A percentile compares a stretch with the other conserved stretches of the same genome.
Conservation (phyloP, 1,140 invertebrate genomes). For the Pseudomyrmex flavicornis region DNA sequence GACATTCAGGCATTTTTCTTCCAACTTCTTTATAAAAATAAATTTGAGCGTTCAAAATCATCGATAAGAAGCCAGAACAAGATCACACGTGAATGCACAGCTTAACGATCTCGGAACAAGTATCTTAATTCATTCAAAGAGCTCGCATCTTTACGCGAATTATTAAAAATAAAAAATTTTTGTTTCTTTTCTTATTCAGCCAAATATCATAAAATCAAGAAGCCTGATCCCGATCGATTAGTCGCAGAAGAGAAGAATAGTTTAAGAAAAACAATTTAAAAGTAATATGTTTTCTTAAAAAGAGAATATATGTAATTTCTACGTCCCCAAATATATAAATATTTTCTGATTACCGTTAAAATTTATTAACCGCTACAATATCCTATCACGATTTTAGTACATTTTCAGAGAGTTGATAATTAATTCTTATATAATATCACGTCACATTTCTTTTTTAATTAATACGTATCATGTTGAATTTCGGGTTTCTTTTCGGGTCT, state of each 20-base stretch:
- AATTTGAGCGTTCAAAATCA: constrained; percentile 30
- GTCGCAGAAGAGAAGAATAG: constrained; percentile 35
- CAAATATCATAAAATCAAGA: constrained; percentile 45
- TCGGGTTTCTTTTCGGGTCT: constrained; percentile 19
- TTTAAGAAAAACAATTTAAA: constrained; percentile 27
- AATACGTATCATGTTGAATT: constrained; percentile 41
- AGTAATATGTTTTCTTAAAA: not conserved
- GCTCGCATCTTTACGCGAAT: constrained; percentile 7
- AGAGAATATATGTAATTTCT: constrained; percentile 23
- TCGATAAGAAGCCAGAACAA: constrained; percentile 13
- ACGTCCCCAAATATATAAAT: constrained; percentile 32
- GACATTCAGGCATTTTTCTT: constrained; percentile 18
- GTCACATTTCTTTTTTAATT: constrained; percentile 5
- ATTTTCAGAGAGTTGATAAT: constrained; percentile 37
- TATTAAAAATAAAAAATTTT: constrained; percentile 45
- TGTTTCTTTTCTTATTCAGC: constrained; percentile 29
- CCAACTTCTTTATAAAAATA: constrained; percentile 47
- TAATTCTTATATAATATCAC: constrained; percentile 55
- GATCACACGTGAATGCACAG: constrained; percentile 20
- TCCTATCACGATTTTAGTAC: constrained; percentile 28
- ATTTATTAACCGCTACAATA: constrained; percentile 35
- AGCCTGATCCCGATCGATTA: constrained; percentile 34
- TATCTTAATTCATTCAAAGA: constrained; percentile 30
- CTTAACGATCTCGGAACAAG: constrained; percentile 40
- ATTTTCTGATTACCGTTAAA: constrained; percentile 40